Evolutionary conservation across 1,140 invertebrate species (phyloP), one percentile per base, ranked within the genome.

Genomic region (Reticulitermes speratus): DNA sequence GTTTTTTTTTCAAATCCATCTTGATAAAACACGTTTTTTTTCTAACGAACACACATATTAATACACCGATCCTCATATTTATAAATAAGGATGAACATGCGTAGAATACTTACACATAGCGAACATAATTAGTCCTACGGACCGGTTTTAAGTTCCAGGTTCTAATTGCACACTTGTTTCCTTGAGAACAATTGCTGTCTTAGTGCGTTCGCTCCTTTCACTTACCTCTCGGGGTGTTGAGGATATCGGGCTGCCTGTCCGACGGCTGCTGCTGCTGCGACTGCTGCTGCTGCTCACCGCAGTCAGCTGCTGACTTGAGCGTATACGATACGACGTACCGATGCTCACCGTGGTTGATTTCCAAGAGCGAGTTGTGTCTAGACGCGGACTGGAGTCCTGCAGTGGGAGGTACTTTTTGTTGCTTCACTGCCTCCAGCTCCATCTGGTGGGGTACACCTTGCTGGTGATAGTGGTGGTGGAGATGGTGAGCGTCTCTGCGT

Each of bases 251-350:
- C 86, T 93, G 92, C 88, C 92, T 89, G 87, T 88, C 86, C 84
- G 91, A 89, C 38, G 91, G 44, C 48, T 55, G 82, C 32, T 52
- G 25, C 75, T 44, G 44, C 25, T 48, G 45, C 19, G n/a, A n/a
- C 48, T 84, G 44, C 25, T 84, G 44, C 59, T 65, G 59, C 25
- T 75, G 65, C n/a, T 84, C 38, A 25, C 75, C 90, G 75, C 91
- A 92, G 88, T 92, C 91, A 48, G 91, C 87, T 44, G 91, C 91
- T 87, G 92, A 91, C 87, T 92, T 92, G 86, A 93, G 88, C 45
- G 92, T 92, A 84, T 92, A 93, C 48, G 92, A 91, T 12, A 93
- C 92, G 86, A 92, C 92, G 87, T 93, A 93, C 19, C 92, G 91
- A 84, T 93, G 92, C 89, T 93, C 92, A 32, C 92, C 91, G 85